Conservation (phyloP, 2,888 invertebrate species). For the Coleophora deauratella region DNA sequence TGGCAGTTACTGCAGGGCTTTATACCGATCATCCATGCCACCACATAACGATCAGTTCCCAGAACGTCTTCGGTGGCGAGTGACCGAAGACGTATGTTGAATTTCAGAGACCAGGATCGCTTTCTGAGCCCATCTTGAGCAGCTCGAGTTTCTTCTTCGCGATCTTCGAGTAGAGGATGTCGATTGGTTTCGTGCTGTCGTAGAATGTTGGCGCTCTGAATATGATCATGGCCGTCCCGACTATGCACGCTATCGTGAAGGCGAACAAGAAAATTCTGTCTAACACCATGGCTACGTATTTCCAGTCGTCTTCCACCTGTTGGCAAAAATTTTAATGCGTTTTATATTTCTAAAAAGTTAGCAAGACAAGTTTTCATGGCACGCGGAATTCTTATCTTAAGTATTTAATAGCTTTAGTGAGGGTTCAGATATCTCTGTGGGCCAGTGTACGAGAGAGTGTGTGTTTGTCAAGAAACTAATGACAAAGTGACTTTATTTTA, state of each 20-base stretch:
- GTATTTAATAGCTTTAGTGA: too few species aligned
- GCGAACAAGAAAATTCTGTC: conserved; percentile 97
- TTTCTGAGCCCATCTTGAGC: conserved; percentile 88
- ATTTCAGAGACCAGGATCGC: conserved; percentile 80
- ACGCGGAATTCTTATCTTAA: too few species aligned
- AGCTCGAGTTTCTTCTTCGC: conserved; percentile 92
- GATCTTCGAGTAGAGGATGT: conserved; percentile 92
- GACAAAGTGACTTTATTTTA: too few species aligned
- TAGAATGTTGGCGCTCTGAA: conserved; percentile 93
- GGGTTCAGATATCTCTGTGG: too few species aligned
- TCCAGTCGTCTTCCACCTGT: conserved; percentile 98
- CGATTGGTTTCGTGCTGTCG: conserved; percentile 91
- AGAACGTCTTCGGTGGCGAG: conserved; percentile 79
- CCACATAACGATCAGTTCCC: conserved; percentile 74
- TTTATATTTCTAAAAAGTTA: too few species aligned
- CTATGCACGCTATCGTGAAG: conserved; percentile 93
- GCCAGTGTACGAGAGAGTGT: too few species aligned
- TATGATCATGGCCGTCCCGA: conserved; percentile 91
- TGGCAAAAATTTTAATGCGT: conserved; percentile 16
- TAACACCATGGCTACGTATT: conserved; percentile 96
- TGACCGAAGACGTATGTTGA: conserved; percentile 80
- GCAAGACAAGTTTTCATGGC: too few species aligned
- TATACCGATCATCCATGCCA: conserved; percentile 72
- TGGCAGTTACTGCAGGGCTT: conserved; percentile 51
- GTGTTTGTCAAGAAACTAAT: too few species aligned